phyloP scores from a whole-genome alignment of 2,797 vertebrate species.

The Thaleichthys pacificus region DNA sequence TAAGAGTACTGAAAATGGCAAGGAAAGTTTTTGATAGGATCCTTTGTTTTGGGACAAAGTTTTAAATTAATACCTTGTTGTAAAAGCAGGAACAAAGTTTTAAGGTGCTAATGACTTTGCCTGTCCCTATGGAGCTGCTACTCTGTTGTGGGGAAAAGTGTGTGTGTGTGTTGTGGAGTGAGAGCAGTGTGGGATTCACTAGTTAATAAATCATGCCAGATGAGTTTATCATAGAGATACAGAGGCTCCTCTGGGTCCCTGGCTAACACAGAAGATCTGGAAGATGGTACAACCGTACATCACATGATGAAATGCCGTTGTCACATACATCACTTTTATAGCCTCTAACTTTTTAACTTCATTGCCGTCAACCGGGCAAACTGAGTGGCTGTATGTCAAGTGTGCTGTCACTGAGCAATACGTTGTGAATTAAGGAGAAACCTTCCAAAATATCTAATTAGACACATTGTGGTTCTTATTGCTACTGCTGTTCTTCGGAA shows the following conservation, averaged over 20 bases:
- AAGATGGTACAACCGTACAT: conserved; percentile 75
- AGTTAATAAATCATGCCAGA: conserved; percentile 87
- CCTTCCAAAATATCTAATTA: conserved; percentile 50
- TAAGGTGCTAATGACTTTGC: conserved; percentile 80
- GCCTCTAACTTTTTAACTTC: conserved; percentile 74
- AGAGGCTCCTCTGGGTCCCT: conserved; percentile 79
- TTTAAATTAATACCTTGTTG: conserved; percentile 70
- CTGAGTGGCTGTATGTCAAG: conserved; percentile 71
- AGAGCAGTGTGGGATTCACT: conserved; percentile 75
- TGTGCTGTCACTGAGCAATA: conserved; percentile 51
- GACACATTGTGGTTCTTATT: conserved; percentile 43
- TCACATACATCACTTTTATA: conserved; percentile 79
- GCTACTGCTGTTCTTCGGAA: conserved; percentile 58
- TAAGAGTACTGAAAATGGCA: conserved; percentile 37
- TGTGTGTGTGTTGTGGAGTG: conserved; percentile 41
- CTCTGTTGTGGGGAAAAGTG: conserved; percentile 65
- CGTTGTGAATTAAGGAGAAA: conserved; percentile 61
- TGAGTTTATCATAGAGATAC: conserved; percentile 84
- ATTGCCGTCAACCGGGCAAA: conserved; percentile 67
- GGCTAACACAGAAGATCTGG: conserved; percentile 77
- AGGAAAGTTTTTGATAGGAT: conserved; percentile 54
- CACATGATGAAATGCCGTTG: conserved; percentile 81
- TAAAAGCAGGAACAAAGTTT: conserved; percentile 76
- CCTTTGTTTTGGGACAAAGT: conserved; percentile 59
- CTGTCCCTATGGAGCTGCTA: conserved; percentile 77